A percentile compares a stretch with the other conserved stretches of the same genome.
Evolutionary conservation across 2,888 invertebrate species (phyloP).

Genomic region (Caenorhabditis becei): DNA sequence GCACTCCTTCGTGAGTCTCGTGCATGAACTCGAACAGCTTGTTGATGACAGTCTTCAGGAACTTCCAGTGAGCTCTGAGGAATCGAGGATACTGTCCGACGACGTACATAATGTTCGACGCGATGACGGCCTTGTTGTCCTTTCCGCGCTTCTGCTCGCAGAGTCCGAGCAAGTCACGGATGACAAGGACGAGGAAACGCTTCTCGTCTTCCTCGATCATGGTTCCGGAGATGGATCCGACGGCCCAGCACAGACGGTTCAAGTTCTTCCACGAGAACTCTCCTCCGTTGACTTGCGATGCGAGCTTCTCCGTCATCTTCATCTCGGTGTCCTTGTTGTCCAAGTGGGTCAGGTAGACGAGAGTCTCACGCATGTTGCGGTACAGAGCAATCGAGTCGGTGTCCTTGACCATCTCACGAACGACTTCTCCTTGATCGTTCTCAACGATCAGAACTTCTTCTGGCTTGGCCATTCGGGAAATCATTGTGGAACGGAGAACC

Average conservation of each 20-base stretch:
- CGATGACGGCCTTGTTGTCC: slow-evolving; percentile 99
- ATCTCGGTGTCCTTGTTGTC: slow-evolving; percentile 97
- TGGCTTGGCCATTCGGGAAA: slow-evolving; percentile 99
- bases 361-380: slow-evolving; percentile 90
- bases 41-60: slow-evolving; percentile 97
- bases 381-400: slow-evolving; percentile 99
- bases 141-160: slow-evolving; percentile 99
- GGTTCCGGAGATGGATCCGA: slow-evolving; percentile 98
- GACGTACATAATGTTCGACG: slow-evolving; percentile 99
- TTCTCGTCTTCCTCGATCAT: slow-evolving; percentile 99
- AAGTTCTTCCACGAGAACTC: slow-evolving; percentile 99
- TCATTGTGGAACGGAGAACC: slow-evolving; percentile 94
- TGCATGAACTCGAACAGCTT: slow-evolving; percentile 99
- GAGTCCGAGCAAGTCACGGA: slow-evolving; percentile 92
- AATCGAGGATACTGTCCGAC: slow-evolving; percentile 99
- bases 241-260: slow-evolving; percentile 99
- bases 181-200: slow-evolving; percentile 97
- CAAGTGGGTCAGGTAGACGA: slow-evolving; percentile 97
- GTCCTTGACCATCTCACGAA: slow-evolving; percentile 99
- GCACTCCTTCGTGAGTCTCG: slow-evolving; percentile 98
- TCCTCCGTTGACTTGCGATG: slow-evolving; percentile 95
- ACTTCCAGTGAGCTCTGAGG: slow-evolving; percentile 99
- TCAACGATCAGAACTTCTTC: slow-evolving; percentile 99
- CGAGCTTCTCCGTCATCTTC: slow-evolving; percentile 98
- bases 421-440: slow-evolving; percentile 98